Evolutionary conservation across 1,140 invertebrate genomes (phyloP), one percentile per base, ranked within the genome.

Genomic region (Neelides sp.): DNA sequence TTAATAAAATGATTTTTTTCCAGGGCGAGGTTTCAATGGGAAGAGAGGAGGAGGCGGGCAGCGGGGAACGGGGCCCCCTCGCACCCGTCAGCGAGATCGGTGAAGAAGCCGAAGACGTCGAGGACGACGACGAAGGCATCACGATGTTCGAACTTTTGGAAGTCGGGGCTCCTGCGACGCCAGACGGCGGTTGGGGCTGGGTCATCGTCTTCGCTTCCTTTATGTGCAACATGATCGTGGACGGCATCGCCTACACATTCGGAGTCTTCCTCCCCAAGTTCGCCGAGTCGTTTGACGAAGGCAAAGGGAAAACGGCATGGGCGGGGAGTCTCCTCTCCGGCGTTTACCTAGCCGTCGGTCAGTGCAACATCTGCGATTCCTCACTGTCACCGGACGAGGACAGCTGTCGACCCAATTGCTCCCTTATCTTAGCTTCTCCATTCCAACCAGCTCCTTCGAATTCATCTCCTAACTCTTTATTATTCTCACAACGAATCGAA

Each of bases 141-240:
- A 82, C 83, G 62, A n/a, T n/a, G n/a, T n/a, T n/a, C n/a, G n/a
- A n/a, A n/a, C n/a, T n/a, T n/a, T n/a, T n/a, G n/a, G n/a, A n/a
- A n/a, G n/a, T n/a, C n/a, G n/a, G n/a, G n/a, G n/a, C n/a, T n/a
- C 56, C 57, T 8, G n/a, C n/a, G n/a, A n/a, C n/a, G n/a, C 60
- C 60, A n/a, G 58, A 61, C 39, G 85, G 84, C 20, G 73, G 73
- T 37, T 90, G 86, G 66, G 90, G 88, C 1, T 95, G 91, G 91
- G 78, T 93, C 66, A 82, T 98, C 53, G 92, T 96, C 24, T 80
- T 93, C 61, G 90, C 88, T 37, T 92, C 87, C 7, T 98, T 98
- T 69, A 80, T 96, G 77, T 94, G 91, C 67, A 97, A 98, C 75
- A 82, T 98, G 71, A 86, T 98, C 55, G 89, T 96, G n/a, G 94